Base-by-base conservation (phyloP, 92 coral and sea anemone genomes). In the Chrysogorgia sp. region DNA sequence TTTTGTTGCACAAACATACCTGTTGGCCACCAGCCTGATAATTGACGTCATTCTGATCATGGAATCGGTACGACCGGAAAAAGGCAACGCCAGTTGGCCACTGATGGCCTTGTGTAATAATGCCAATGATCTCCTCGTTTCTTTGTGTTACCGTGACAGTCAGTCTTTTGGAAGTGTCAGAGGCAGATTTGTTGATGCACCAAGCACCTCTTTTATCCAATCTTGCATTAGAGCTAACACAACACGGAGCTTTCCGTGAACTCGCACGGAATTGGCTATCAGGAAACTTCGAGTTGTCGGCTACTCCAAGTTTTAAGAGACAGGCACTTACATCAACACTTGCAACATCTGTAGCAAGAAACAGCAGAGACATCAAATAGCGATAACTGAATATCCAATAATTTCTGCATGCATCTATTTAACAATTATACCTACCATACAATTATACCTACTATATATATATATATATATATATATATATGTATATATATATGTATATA, bases 191-290 rank as follows among this genome's bases (percentile, higher is more conserved):
- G 2, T 3, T 15, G 34, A 31, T 1, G 23, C 63, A 57, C 63
- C 63, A 57, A 6, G 63, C 63, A 6, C 13, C 2, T 15, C 2
- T 30, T 14, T 19, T 12, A 57, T 57, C 17, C 29, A 57, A 29
- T 57, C 31, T 29, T 19, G 31, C 63, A 14, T 23, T 23, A n/a
- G 7, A 47, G 53, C 53, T 47, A 7, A 7, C 14, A 47, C 2
- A 47, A 15, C n/a, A 12, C 2, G 7, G 14, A 2, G 53, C 14
- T 12, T 37, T 37, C 12, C 5, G 5, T 47, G 53, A 7, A 15
- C 53, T 47, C 19, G 72, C 47, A 6, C 26, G 19, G 48, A 65
- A 65, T 65, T 30, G 31, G 49, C 34, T 23, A 22, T 65, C 29
- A 34, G 72, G 48, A 31, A 31, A 31, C 14, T 12, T 15, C 3